Evolutionary conservation across 2,113 vertebrate genomes (phyloP), one percentile per base, ranked within the genome.

Genomic region (Ptyas mucosa): DNA sequence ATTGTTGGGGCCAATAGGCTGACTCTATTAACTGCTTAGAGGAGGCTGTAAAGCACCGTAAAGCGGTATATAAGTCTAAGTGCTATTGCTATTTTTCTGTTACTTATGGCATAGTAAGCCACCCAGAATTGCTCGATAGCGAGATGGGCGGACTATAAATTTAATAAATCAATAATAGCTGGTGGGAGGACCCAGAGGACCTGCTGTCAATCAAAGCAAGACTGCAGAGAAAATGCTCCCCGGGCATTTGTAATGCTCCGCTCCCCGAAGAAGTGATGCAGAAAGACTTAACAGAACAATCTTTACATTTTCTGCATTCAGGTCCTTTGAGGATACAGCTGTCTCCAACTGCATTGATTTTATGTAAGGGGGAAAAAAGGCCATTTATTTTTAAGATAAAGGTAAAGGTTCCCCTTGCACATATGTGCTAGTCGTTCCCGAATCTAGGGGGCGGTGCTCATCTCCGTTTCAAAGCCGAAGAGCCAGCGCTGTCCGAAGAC

Each of bases 321-420:
- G 6, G 39, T 8, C 12, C 57, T 64, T 69, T 58, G 34, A 8
- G 39, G 7, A 34, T 81, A 18, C 2, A 3, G 15, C 34, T 39
- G 69, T 39, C 34, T 81, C 34, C 69, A 81, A 39, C 15, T 20
- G 69, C 34, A 39, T 21, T 34, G 15, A 21, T 81, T 81, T 81
- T 21, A 9, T 39, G 39, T 12, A 8, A 1, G 0, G 8, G n/a
- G 52, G 34, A 0, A 6, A 0, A 7, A 21, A 11, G 69, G 18
- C 7, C 7, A 11, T 55, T 8, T 6, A 9, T 18, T 39, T 49
- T 49, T 49, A 49, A 49, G 46, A 5, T 49, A 49, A 49, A 49
- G 46, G 46, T 49, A 49, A 49, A 49, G 46, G 46, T 49, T 49
- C 46, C 46, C 46, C 46, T 49, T 5, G 46, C 46, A 49, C 6